Base-by-base conservation (phyloP, 2,888 invertebrate species). In the Xestia xanthographa region DNA sequence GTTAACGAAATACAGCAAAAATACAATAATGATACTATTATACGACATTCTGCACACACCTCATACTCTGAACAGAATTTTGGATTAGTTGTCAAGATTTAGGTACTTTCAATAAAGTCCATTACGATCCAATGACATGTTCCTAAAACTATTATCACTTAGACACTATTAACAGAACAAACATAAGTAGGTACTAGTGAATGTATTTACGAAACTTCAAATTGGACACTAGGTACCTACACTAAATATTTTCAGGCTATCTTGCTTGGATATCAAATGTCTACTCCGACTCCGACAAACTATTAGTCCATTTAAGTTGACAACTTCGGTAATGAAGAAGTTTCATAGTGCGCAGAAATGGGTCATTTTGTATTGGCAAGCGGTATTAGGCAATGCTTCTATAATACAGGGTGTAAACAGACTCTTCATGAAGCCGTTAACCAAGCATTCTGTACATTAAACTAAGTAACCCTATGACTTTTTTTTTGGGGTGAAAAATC, bases 251-350 rank as follows among this genome's bases (percentile, higher is more conserved):
- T 63, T 17, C 41, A 70, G 22, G 17, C 48, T 14, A 58, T 67
- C 56, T 70, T 43, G 41, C 26, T 70, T 58, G 38, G 68, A 73
- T 69, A 68, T 67, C 38, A 72, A 74, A 73, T 72, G 26, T 62
- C 60, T 62, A 68, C 66, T 74, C 41, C 38, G 3, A 66, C 69
- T 74, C 50, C 45, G 1, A 73, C 58, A 1, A 71, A 67, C 70
- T 77, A 63, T 80, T 85, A 65, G 53, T 60, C 74, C 69, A 69
- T 72, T 84, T 75, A 74, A 78, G 66, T 82, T 76, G 72, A 76
- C 58, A 68, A 77, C 77, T 71, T 66, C 1, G 60, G 38, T 80
- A 77, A 77, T 63, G 62, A 65, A 66, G 12, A 83, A 83, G 77
- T 85, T 81, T 58, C 29, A 14, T 63, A 66, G 62, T 58, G 38